These are phyloP conservation scores for Illadopsis cleaveri DNA, from an alignment of 2,113 vertebrate species.

Conservation along the genomic window DNA sequence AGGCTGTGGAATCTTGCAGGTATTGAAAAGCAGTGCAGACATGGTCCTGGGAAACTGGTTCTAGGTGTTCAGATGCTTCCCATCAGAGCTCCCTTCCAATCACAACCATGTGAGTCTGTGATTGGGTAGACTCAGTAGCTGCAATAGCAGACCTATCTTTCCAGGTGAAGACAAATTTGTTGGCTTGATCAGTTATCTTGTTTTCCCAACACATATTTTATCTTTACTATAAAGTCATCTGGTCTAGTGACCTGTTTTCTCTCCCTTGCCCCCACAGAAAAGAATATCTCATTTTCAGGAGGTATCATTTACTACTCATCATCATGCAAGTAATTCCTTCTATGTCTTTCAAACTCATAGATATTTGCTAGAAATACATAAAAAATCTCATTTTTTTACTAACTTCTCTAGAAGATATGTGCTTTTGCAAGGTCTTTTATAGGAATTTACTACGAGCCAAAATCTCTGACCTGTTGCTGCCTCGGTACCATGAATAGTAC, in stretches of 20 bases:
- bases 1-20: background rate
- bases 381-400: background rate
- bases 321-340: background rate
- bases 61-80: background rate
- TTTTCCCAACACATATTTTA: background rate
- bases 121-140: background rate
- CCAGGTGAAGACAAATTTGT: background rate
- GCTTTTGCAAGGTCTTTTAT: background rate
- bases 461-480: background rate
- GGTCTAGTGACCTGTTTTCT: background rate
- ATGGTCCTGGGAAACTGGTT: background rate
- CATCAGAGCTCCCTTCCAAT: background rate
- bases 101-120: background rate
- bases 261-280: fast-evolving
- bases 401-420: background rate
- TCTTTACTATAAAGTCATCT: background rate
- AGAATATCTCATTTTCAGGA: background rate
- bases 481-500: background rate
- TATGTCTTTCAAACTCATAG: background rate
- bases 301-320: background rate
- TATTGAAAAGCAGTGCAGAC: background rate
- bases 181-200: background rate
- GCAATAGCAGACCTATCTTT: background rate
- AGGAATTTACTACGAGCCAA: background rate
- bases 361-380: background rate